Base-by-base conservation (phyloP, 2,888 invertebrate genomes). In the Atethmia centrago region DNA sequence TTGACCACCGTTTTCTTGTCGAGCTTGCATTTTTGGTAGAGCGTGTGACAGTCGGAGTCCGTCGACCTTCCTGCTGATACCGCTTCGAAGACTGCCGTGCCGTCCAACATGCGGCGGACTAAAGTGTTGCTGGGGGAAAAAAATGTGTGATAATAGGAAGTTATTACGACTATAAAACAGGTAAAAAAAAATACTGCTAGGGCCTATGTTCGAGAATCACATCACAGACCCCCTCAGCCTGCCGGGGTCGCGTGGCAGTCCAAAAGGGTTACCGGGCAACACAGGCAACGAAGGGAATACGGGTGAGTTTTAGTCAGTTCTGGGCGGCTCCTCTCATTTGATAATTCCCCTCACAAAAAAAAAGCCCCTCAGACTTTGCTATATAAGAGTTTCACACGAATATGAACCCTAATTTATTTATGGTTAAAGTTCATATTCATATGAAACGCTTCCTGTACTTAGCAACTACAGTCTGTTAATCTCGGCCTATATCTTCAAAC, bases 1-100 rank as follows among this genome's bases (percentile, higher is more conserved):
- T 97, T 97, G 85, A 97, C 95, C 0, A 97, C 96, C 0, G 97
- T 97, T 83, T 97, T 97, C 90, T 97, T 97, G 87, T 97, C 97
- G 45, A 98, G 93, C 66, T 97, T 97, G 91, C 98, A 98, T 85
- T 97, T 97, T 0, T 97, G 93, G 88, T 97, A 98, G 3, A 97
- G 92, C 0, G 91, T 87, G 45, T 97, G 95, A 83, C 97, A 97
- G 82, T 96, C 94, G 12, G 97, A 95, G 78, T 97, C 97, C 63
- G 97, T 92, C 14, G 97, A 96, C 53, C 96, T 94, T 0, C 98
- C 98, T 65, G 97, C 96, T 64, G 97, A 97, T 40, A 98, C 94
- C 0, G 98, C 98, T 85, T 97, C 97, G 90, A 97, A 98, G 58
- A 98, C 95, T 2, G 97, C 96, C 0, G 98, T 98, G 1, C 98